Base-by-base conservation (phyloP, 2,888 invertebrate genomes). In the Yponomeuta plumbellus region DNA sequence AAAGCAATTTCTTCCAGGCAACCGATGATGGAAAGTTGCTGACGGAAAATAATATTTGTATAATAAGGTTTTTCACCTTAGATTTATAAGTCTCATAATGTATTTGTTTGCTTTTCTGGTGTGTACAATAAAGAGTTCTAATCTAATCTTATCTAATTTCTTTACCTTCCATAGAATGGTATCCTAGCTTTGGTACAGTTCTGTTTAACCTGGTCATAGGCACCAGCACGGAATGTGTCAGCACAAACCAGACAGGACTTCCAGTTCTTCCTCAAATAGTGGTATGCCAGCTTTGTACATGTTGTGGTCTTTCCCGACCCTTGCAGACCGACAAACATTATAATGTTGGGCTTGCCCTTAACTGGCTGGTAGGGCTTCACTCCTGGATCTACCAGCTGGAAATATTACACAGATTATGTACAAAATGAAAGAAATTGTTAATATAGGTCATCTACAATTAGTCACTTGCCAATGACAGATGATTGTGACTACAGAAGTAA, bases 281-380 rank as follows among this genome's bases (percentile, higher is more conserved):
- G 97, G 88, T 99, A 99, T 21, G 99, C 99, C 79, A 99, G 92
- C 92, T 99, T 99, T 70, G 99, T 99, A 92, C 99, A 99, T 1
- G 99, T 99, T 26, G 99, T 99, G 0, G 99, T 99, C 93, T 99
- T 99, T 73, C 99, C 99, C 67, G 99, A 98, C 70, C 99, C 99
- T 92, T 99, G 99, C 13, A 99, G 93, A 77, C 99, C 99, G 66
- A 99, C 99, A 92, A 99, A 99, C 99, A 99, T 99, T 74, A 99
- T 96, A 22, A 99, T 93, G 87, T 99, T 99, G 61, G 97, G 94
- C 79, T 95, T 95, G 65, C 98, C 99, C 91, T 99, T 99, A 0
- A 96, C 92, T 61, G 99, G 99, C 79, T 97, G 97, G 91, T 97
- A 99, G 5, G 99, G 97, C 83, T 99, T 98, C 0, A 99, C 99